These are phyloP conservation scores for Etheostoma cragini DNA, from an alignment of 2,113 vertebrate genomes.

Conservation along the genomic window DNA sequence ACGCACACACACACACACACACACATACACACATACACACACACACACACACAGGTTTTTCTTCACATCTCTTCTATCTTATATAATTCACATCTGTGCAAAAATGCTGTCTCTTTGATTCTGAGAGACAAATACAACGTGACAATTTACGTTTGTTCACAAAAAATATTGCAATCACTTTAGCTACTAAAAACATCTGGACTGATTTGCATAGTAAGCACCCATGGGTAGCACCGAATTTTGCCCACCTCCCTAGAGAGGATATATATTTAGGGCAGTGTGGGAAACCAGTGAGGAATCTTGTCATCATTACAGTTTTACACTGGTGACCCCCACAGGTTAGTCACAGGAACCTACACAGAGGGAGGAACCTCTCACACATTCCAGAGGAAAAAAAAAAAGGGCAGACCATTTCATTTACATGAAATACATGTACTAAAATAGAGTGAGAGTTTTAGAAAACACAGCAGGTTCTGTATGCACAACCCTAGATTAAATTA, in stretches of 20 bases:
- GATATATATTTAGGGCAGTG: background rate
- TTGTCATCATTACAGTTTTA: too few species aligned
- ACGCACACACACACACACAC: background rate
- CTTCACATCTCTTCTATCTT: background rate
- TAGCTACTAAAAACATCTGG: background rate
- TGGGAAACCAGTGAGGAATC: background rate
- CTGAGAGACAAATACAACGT: background rate
- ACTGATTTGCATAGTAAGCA: background rate
- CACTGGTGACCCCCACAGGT: too few species aligned
- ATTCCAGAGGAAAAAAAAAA: background rate
- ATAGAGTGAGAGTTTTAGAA: background rate
- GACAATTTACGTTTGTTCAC: background rate
- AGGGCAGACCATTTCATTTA: background rate
- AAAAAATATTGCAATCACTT: background rate
- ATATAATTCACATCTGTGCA: background rate
- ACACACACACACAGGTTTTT: background rate
- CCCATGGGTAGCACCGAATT: background rate
- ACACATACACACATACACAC: conserved; percentile 18
- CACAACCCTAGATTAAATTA: background rate
- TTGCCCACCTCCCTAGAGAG: background rate
- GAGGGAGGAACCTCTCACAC: background rate
- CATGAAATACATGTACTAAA: background rate
- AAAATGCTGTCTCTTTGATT: background rate
- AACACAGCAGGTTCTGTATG: background rate
- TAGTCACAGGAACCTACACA: background rate